phyloP scores from a whole-genome alignment of 2,797 vertebrate genomes.

The Ambastaia sidthimunki region DNA sequence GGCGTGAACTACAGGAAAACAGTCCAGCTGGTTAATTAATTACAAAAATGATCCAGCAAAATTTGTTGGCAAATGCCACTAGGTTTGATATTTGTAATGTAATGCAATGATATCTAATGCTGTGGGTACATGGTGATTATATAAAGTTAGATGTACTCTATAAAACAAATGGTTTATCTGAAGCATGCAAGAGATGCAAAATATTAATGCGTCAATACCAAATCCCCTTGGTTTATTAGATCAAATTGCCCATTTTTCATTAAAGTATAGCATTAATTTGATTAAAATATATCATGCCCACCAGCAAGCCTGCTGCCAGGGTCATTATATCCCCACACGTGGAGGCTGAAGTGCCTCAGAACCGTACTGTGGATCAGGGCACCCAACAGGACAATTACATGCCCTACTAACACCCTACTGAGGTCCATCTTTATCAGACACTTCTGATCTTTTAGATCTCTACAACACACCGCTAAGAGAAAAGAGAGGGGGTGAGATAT shows the following conservation, averaged over 20 bases:
- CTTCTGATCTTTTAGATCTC: slow-evolving; percentile 71
- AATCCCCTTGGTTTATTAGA: too few species aligned
- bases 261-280: not conserved
- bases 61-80: too few species aligned
- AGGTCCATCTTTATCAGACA: slow-evolving; percentile 91
- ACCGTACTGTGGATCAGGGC: slow-evolving; percentile 88
- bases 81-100: not conserved
- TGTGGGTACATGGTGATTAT: too few species aligned
- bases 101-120: not conserved
- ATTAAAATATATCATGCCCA: slow-evolving; percentile 64
- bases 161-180: not conserved
- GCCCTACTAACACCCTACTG: slow-evolving; percentile 85
- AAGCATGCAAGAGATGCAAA: too few species aligned
- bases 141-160: not conserved
- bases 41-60: too few species aligned
- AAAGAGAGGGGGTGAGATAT: not conserved
- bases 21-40: too few species aligned
- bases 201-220: too few species aligned
- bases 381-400: slow-evolving; percentile 86
- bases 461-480: slow-evolving; percentile 71
- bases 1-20: not conserved
- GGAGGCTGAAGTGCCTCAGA: slow-evolving; percentile 80
- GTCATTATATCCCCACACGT: slow-evolving; percentile 75
- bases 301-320: slow-evolving; percentile 80
- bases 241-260: not conserved